Conservation (phyloP, 2,113 vertebrate genomes). For the Sapajus apella region DNA sequence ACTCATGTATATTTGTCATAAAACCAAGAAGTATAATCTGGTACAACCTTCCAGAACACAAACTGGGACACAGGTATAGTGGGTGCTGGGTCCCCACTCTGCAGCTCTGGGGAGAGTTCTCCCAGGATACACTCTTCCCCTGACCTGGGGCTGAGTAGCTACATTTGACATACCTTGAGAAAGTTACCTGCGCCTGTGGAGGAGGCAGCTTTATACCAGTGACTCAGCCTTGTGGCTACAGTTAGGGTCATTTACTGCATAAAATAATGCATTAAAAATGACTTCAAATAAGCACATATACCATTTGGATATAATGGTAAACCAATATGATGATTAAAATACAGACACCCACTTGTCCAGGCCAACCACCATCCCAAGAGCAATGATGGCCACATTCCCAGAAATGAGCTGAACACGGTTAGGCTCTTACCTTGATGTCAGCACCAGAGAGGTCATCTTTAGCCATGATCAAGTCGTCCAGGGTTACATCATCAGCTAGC, state of each 20-base stretch:
- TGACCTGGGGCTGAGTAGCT: not conserved
- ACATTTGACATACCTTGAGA: not conserved
- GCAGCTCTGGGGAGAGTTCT: not conserved
- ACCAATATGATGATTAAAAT: not conserved
- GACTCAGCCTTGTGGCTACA: not conserved
- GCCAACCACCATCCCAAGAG: not conserved
- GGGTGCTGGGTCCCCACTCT: not conserved
- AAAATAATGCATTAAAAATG: not conserved
- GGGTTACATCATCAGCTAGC: conserved; percentile 92
- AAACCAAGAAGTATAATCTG: not conserved
- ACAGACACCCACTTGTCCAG: not conserved
- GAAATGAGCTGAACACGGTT: not conserved
- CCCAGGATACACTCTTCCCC: not conserved
- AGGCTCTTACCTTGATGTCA: conserved; percentile 92
- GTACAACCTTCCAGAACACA: not conserved
- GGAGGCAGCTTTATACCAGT: not conserved
- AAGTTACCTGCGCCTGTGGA: not conserved
- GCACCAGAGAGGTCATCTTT: conserved; percentile 98
- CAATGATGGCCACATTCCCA: not conserved
- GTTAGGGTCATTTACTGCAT: not conserved
- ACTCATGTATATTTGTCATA: accelerated
- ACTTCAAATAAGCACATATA: not conserved
- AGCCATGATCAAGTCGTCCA: conserved; percentile 97
- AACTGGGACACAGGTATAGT: not conserved
- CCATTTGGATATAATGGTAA: not conserved